phyloP scores from a whole-genome alignment of 2,888 invertebrate species.

The Harpagoxenus sublaevis region DNA sequence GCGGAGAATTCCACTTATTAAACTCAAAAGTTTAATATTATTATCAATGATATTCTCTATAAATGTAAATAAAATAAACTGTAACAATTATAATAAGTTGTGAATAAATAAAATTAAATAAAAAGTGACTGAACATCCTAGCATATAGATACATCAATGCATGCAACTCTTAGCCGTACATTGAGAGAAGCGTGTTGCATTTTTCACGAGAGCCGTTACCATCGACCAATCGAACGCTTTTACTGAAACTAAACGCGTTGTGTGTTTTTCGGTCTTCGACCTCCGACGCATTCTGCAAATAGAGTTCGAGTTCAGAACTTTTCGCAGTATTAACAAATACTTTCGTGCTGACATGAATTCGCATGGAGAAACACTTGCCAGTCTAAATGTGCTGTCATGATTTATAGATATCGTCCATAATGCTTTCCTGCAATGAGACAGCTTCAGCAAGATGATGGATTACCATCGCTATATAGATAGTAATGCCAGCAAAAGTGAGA shows the following conservation, averaged over 20 bases:
- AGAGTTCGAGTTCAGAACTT: conserved; percentile 32
- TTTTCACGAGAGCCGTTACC: conserved; percentile 31
- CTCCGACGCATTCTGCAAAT: conserved; percentile 32
- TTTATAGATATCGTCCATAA: conserved; percentile 25
- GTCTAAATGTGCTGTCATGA: conserved; percentile 39
- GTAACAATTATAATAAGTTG: background rate
- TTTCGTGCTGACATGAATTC: conserved; percentile 21
- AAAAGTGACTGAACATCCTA: conserved; percentile 53
- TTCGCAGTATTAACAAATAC: conserved; percentile 14
- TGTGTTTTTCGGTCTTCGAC: conserved; percentile 24
- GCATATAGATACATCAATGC: background rate
- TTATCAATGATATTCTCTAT: background rate
- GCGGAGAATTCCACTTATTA: background rate
- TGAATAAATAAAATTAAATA: conserved; percentile 49
- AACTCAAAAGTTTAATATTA: background rate
- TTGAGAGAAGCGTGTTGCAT: conserved; percentile 24
- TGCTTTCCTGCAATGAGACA: conserved; percentile 11
- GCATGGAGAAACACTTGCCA: conserved; percentile 16
- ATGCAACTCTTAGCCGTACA: conserved; percentile 9
- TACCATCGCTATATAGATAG: background rate
- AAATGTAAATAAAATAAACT: conserved; percentile 6
- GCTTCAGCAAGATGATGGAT: conserved; percentile 7
- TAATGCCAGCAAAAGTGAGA: conserved; percentile 8
- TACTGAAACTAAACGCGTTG: conserved; percentile 11
- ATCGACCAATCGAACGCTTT: conserved; percentile 44